A percentile compares a stretch with the other conserved stretches of the same genome.
Conservation (phyloP, 2,797 vertebrate species). For the Anisognathus igniventris region DNA sequence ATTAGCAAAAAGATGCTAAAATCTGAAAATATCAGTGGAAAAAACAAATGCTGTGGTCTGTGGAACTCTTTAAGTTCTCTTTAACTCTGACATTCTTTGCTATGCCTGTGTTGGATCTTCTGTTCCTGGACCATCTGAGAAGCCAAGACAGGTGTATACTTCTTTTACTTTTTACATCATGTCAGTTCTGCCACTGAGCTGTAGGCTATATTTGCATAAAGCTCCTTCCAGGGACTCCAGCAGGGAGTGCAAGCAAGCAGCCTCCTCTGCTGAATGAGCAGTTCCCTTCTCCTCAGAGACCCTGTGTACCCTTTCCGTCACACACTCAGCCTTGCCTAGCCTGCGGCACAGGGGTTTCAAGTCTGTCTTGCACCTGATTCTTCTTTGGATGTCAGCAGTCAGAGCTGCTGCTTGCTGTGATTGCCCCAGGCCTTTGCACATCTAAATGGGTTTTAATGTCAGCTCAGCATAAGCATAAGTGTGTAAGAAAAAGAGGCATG, state of each 20-base stretch:
- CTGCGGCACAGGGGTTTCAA: background rate
- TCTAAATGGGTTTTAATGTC: background rate
- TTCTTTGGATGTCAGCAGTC: background rate
- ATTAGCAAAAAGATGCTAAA: background rate
- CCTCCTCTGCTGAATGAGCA: slow-evolving; percentile 5
- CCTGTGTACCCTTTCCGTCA: background rate
- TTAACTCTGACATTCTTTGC: background rate
- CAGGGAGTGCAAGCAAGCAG: background rate
- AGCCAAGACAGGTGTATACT: background rate
- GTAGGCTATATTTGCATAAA: background rate
- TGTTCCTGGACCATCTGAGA: slow-evolving; percentile 1
- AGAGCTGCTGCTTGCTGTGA: background rate
- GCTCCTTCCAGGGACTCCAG: background rate
- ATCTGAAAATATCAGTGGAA: background rate
- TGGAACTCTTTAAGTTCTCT: background rate
- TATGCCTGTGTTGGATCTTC: background rate
- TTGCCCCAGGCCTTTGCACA: background rate
- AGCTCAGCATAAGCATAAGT: background rate
- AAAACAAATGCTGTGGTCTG: background rate
- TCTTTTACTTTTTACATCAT: slow-evolving; percentile 3
- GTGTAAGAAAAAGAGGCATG: background rate
- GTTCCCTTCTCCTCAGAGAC: background rate
- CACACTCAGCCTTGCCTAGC: background rate
- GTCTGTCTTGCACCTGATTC: background rate
- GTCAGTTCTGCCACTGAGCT: background rate